A percentile compares a stretch with the other conserved stretches of the same genome.
phyloP scores from a whole-genome alignment of 2,113 vertebrate species.

The Mystacornis crossleyi region DNA sequence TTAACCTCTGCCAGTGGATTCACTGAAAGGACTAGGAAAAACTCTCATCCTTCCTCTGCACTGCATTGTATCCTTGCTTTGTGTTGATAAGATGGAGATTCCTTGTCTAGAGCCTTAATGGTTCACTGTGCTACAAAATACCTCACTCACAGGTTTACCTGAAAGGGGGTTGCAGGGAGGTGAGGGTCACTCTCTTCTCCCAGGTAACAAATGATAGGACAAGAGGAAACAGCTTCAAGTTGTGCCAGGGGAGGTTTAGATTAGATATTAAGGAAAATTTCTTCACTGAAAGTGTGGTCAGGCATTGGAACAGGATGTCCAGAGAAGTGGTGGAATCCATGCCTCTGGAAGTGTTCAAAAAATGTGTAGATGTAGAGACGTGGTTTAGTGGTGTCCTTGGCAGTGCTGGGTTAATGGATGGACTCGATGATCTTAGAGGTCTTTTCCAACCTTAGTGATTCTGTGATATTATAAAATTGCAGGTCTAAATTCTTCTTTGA shows the following conservation, averaged over 20 bases:
- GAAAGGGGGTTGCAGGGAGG: not conserved
- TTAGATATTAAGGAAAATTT: not conserved
- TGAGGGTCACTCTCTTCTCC: rapidly evolving
- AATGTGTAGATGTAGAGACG: not conserved
- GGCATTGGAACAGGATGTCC: not conserved
- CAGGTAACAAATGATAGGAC: not conserved
- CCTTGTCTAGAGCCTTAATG: not conserved
- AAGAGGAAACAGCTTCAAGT: not conserved
- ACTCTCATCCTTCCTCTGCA: not conserved
- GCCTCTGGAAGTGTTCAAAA: not conserved
- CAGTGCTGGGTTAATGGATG: not conserved
- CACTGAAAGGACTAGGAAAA: not conserved
- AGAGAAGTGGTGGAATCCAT: not conserved
- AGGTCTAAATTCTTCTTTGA: not conserved
- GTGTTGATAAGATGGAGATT: not conserved
- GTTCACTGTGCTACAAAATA: not conserved
- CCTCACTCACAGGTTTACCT: not conserved
- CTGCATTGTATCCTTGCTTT: not conserved
- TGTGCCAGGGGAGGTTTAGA: not conserved
- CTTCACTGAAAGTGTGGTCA: not conserved
- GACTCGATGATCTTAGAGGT: not conserved
- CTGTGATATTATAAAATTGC: not conserved
- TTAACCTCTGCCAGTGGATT: not conserved
- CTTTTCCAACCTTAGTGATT: not conserved
- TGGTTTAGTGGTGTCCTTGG: not conserved